Percentiles rank a stretch among this genome's conserved stretches.
phyloP scores from a whole-genome alignment of 2,113 vertebrate species.

The Oncorhynchus gorbuscha region DNA sequence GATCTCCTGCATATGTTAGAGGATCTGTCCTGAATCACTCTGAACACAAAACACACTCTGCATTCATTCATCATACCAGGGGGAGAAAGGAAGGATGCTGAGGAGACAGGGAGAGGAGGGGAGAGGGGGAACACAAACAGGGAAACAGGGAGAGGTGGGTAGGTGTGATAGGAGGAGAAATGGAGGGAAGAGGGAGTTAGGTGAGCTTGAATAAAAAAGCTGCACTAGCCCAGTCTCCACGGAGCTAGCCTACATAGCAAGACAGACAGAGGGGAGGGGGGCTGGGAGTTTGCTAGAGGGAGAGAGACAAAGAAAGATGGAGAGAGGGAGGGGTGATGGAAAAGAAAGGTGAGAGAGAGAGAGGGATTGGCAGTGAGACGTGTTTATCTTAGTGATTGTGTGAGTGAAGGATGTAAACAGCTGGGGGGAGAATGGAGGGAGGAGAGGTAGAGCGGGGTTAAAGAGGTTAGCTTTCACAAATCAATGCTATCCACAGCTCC shows the following conservation, averaged over 20 bases:
- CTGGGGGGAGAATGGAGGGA: constrained; percentile 42
- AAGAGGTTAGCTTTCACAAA: constrained; percentile 57
- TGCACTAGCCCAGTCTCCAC: constrained; percentile 64
- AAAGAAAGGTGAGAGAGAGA: constrained; percentile 15
- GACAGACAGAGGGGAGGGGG: constrained; percentile 55
- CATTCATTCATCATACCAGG: constrained; percentile 22
- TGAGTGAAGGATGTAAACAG: constrained; percentile 46
- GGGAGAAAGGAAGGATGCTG: neutral
- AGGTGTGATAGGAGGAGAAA: constrained; percentile 35
- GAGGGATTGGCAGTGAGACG: constrained; percentile 48
- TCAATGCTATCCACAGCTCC: constrained; percentile 56
- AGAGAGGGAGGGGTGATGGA: constrained; percentile 4
- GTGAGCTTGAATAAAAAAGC: constrained; percentile 61
- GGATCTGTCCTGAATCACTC: constrained; percentile 57
- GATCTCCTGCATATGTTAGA: constrained; percentile 57
- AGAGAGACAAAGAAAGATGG: constrained; percentile 4
- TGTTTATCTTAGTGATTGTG: constrained; percentile 59
- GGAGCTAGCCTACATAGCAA: constrained; percentile 74
- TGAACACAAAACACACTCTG: constrained; percentile 34
- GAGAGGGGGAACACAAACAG: neutral
- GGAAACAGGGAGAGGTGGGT: constrained; percentile 20
- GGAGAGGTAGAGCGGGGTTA: constrained; percentile 17
- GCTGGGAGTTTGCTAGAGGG: constrained; percentile 29
- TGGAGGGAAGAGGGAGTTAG: constrained; percentile 45
- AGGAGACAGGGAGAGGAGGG: neutral